phyloP scores from a whole-genome alignment of 2,888 invertebrate genomes.

The Athrips mouffetella region DNA sequence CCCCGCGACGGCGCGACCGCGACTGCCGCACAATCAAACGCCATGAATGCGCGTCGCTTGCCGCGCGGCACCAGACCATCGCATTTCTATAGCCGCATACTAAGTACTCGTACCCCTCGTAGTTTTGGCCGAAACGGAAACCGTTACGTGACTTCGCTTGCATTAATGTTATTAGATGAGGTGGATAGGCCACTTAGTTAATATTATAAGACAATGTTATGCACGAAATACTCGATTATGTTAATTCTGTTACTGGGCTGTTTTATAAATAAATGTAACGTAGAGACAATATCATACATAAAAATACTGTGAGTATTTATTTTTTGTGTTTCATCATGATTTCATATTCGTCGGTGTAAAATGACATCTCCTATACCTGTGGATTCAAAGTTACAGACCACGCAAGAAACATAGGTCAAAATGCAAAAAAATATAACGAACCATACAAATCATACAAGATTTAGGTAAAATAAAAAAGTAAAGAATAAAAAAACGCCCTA shows the following conservation, averaged over 20 bases:
- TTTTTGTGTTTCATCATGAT: too few relatives aligned
- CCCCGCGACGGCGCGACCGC: constrained; percentile 68
- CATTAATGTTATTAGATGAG: constrained; percentile 49
- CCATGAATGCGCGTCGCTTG: constrained; percentile 62
- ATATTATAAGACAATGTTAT: constrained; percentile 5
- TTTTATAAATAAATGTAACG: background rate
- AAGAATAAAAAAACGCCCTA: too few relatives aligned
- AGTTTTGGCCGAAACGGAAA: constrained; percentile 65
- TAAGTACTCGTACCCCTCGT: constrained; percentile 68
- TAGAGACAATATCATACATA: too few relatives aligned
- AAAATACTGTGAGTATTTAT: too few relatives aligned
- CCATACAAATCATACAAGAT: too few relatives aligned
- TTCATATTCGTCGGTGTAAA: too few relatives aligned
- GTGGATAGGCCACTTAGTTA: constrained; percentile 9
- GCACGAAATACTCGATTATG: constrained; percentile 4
- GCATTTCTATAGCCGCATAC: constrained; percentile 67
- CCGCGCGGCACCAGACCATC: constrained; percentile 44
- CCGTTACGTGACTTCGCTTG: constrained; percentile 66
- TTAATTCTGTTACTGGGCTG: background rate
- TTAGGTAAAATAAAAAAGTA: too few relatives aligned
- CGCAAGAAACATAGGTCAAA: too few relatives aligned
- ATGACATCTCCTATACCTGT: too few relatives aligned
- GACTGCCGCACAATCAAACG: constrained; percentile 70
- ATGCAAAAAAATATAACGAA: too few relatives aligned
- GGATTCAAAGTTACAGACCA: too few relatives aligned